Base-by-base conservation (phyloP, 2,888 invertebrate species). In the Drosophila mercatorum region DNA sequence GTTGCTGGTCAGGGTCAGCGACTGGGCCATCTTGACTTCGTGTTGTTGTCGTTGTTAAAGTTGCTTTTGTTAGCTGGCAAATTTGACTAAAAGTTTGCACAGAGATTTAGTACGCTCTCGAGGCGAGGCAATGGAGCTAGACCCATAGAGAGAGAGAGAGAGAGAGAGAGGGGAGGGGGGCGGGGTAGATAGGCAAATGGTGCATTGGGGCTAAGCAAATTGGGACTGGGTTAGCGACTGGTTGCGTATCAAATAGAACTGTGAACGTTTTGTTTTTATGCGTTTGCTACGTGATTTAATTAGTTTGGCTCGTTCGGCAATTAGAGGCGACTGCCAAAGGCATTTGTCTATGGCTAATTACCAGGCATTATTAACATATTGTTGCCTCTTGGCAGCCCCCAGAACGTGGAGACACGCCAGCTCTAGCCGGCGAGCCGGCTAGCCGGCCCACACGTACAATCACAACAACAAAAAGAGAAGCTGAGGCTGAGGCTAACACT, bases 221-320 rank as follows among this genome's bases (percentile, higher is more conserved):
- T n/a, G 43, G 8, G 43, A 63, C 47, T 46, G 58, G 59, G 55
- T 44, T 17, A 43, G 47, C 49, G 17, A 43, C 43, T 53, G 40
- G 11, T 12, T 36, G 62, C 14, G 38, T 34, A 60, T 46, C 49
- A 46, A 68, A 55, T 43, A 49, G 62, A 68, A 68, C 61, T 63
- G 55, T 38, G 62, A 72, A 76, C 74, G 71, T 66, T 82, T 66
- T 70, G 68, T 71, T 85, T 76, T 80, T 75, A 88, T 85, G 83
- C 75, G 78, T 79, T 85, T 86, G 71, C 87, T 85, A 88, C 85
- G 89, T 85, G 85, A 85, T 85, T 85, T 85, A 86, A 85, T 85
- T 85, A 85, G 80, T 78, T 84, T 73, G 75, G 58, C 72, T 69
- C 68, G 64, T 53, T 64, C 51, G 64, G 73, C 66, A 75, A 83